Percentiles rank a stretch among this genome's conserved stretches.
These are phyloP conservation scores for Coptodon bakossiorum DNA, from an alignment of 2,113 vertebrate species.

Conservation along the genomic window DNA sequence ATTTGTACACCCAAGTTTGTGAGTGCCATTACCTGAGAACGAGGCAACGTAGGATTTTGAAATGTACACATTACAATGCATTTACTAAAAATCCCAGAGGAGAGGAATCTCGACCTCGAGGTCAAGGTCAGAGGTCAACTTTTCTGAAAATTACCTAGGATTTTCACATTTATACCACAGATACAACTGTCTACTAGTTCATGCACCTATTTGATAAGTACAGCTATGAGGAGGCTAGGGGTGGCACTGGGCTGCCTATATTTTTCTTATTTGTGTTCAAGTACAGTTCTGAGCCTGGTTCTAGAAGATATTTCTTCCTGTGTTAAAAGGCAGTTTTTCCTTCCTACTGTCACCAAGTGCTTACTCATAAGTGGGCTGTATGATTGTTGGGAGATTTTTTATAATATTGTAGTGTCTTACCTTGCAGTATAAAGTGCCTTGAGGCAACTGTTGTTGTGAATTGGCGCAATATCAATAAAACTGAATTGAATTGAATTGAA, in stretches of 20 bases:
- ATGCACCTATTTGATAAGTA: background rate
- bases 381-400: background rate
- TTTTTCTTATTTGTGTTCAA: background rate
- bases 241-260: background rate
- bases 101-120: background rate
- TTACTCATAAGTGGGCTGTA: background rate
- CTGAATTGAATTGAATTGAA: background rate
- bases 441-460: background rate
- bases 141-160: background rate
- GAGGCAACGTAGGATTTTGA: background rate
- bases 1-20: background rate
- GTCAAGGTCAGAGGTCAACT: background rate
- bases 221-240: background rate
- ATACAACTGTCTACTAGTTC: background rate
- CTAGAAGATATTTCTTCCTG: background rate
- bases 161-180: background rate
- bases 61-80: rapidly evolving
- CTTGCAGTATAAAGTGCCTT: background rate
- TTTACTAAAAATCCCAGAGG: background rate
- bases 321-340: background rate
- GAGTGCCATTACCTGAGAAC: background rate
- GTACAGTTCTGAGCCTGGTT: background rate
- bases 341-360: background rate
- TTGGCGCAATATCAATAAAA: background rate
- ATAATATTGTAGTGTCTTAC: background rate